phyloP scores from a whole-genome alignment of 2,888 invertebrate genomes.

The Bembecia ichneumoniformis region DNA sequence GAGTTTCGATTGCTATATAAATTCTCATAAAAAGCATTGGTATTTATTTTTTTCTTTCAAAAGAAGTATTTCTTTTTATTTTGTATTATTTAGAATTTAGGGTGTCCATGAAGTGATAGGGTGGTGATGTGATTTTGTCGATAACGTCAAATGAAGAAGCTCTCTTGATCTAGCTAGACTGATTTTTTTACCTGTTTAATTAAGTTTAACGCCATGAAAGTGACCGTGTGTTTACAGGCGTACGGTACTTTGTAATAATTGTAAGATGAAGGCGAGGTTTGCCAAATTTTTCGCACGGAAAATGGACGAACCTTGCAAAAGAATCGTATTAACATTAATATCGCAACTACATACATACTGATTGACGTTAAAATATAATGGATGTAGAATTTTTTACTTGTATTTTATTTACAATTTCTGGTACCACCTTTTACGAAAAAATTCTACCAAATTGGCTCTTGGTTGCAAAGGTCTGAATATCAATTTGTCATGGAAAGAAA shows the following conservation, averaged over 20 bases:
- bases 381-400: constrained; percentile 59
- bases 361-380: constrained; percentile 67
- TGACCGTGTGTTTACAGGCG: background rate
- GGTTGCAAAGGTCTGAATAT: too few species aligned
- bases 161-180: constrained; percentile 58
- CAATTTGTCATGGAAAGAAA: too few species aligned
- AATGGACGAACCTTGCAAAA: constrained; percentile 33
- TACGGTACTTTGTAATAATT: background rate
- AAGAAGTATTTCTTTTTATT: too few species aligned
- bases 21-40: too few species aligned
- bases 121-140: constrained; percentile 20
- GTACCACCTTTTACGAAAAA: too few species aligned
- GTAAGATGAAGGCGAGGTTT: background rate
- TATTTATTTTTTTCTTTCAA: too few species aligned
- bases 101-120: too few species aligned
- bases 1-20: too few species aligned
- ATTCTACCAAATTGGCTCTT: too few species aligned
- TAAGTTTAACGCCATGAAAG: constrained; percentile 11
- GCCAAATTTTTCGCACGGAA: constrained; percentile 32
- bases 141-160: constrained; percentile 35
- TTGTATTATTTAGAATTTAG: too few species aligned
- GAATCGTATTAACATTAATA: constrained; percentile 50
- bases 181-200: constrained; percentile 35
- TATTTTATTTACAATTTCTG: constrained; percentile 35
- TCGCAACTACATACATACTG: constrained; percentile 42